phyloP scores from a whole-genome alignment of 2,888 invertebrate species.

The Neoscelio sp. region DNA sequence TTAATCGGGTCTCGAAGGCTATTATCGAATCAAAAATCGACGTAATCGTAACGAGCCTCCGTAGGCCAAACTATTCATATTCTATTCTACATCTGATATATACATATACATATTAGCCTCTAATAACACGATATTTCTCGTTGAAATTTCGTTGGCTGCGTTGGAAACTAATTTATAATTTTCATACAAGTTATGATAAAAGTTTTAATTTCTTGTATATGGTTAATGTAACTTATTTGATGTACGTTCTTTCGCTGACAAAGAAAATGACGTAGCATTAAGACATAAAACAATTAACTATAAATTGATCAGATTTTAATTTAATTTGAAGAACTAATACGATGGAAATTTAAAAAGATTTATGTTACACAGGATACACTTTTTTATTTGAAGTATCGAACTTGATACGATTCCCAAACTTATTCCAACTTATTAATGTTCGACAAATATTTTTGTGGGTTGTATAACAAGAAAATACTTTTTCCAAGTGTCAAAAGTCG shows the following conservation, averaged over 20 bases:
- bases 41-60: conserved; percentile 60
- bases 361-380: too few relatives aligned
- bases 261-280: conserved; percentile 1
- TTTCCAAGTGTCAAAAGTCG: neutral
- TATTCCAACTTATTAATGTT: too few relatives aligned
- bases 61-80: conserved; percentile 47
- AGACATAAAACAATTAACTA: too few relatives aligned
- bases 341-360: too few relatives aligned
- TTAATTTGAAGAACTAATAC: too few relatives aligned
- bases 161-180: conserved; percentile 41
- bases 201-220: conserved; percentile 16
- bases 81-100: neutral
- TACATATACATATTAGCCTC: neutral
- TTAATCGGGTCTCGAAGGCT: conserved; percentile 65
- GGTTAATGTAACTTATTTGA: conserved; percentile 2
- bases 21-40: conserved; percentile 66
- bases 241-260: conserved; percentile 1
- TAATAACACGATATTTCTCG: conserved; percentile 8
- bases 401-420: too few relatives aligned
- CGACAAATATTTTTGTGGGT: conserved; percentile 12
- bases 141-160: conserved; percentile 7
- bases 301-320: too few relatives aligned
- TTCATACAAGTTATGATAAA: conserved; percentile 15
- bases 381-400: too few relatives aligned
- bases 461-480: conserved; percentile 6